Conservation (phyloP, 2,797 vertebrate species). For the Sparus aurata region DNA sequence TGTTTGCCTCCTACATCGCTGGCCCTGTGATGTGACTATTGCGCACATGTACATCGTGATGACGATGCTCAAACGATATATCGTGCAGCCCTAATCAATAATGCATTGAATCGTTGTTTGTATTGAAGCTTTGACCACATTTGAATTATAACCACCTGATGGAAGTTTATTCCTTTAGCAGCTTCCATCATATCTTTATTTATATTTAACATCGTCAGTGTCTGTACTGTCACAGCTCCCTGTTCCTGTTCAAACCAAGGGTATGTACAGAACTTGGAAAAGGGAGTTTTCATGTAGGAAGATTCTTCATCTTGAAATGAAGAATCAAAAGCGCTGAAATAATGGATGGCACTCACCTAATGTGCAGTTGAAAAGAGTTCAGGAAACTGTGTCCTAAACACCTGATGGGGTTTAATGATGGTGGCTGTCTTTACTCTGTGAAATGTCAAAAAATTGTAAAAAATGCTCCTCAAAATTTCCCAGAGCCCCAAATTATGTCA, state of each 20-base stretch:
- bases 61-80: too few species aligned
- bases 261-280: not conserved
- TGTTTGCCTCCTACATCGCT: too few species aligned
- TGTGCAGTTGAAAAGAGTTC: not conserved
- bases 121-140: not conserved
- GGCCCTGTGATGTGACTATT: too few species aligned
- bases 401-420: too few species aligned
- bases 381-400: not conserved
- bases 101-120: too few species aligned
- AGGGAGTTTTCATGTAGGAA: slow-evolving; percentile 12
- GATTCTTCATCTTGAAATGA: not conserved
- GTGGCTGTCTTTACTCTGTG: too few species aligned
- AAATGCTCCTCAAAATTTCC: too few species aligned
- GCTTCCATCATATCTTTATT: slow-evolving; percentile 3
- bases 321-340: slow-evolving; percentile 15
- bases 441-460: too few species aligned
- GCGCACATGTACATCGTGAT: too few species aligned
- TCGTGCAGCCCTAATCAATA: too few species aligned
- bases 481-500: too few species aligned
- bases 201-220: not conserved
- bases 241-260: slow-evolving; percentile 19
- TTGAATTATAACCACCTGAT: not conserved
- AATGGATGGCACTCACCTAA: slow-evolving; percentile 1
- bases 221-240: slow-evolving; percentile 9
- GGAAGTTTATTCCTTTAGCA: not conserved